Evolutionary conservation across 2,113 vertebrate species (phyloP).

Genomic region (Brachyhypopomus gauderio): DNA sequence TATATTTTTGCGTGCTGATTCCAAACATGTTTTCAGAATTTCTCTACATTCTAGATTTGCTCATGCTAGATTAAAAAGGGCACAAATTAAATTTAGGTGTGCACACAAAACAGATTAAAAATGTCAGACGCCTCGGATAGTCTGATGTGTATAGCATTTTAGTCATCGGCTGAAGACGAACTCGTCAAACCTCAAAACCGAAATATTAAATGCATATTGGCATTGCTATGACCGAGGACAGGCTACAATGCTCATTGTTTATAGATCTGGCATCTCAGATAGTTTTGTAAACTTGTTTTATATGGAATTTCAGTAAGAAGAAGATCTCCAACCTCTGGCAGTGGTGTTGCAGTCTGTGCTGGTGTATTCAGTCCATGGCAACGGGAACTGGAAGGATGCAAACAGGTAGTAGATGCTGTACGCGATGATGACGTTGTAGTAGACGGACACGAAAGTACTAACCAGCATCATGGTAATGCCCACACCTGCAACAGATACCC

Average conservation of each 20-base stretch:
- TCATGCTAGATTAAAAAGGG: too few relatives aligned
- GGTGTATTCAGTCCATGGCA: constrained; percentile 84
- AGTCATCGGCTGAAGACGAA: background rate
- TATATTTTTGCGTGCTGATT: too few relatives aligned
- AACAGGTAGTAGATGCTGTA: constrained; percentile 94
- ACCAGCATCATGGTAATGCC: constrained; percentile 88
- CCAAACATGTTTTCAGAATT: too few relatives aligned
- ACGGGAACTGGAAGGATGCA: constrained; percentile 86
- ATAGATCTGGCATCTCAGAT: background rate
- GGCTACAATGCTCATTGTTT: too few relatives aligned
- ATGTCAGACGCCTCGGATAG: background rate
- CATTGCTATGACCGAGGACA: constrained; percentile 67
- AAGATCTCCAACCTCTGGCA: constrained; percentile 69
- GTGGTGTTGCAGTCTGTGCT: constrained; percentile 75
- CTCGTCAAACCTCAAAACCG: too few relatives aligned
- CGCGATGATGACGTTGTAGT: constrained; percentile 92
- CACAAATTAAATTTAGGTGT: too few relatives aligned
- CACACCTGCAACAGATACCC: constrained; percentile 77
- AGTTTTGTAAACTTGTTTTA: background rate
- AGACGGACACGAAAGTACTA: constrained; percentile 82
- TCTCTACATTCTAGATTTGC: too few relatives aligned
- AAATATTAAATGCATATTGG: background rate
- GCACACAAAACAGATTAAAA: too few relatives aligned
- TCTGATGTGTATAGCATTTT: background rate
- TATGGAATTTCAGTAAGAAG: background rate